A percentile compares a stretch with the other conserved stretches of the same genome.
phyloP scores from a whole-genome alignment of 2,888 invertebrate genomes.

The Chelonus formosanus region DNA sequence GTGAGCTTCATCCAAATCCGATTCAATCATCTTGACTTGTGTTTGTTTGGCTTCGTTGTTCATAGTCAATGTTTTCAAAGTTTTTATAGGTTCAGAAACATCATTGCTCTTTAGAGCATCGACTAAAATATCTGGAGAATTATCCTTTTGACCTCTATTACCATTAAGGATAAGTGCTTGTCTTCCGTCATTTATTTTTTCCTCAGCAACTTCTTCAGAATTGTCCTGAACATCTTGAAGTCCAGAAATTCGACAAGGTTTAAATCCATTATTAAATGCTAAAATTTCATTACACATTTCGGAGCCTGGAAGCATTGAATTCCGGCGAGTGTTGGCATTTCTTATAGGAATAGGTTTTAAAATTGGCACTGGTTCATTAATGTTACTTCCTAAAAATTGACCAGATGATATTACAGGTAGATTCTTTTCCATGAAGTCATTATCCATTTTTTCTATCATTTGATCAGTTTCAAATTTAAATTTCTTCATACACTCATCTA shows the following conservation, averaged over 20 bases:
- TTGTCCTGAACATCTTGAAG: slow-evolving; percentile 38
- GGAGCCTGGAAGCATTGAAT: slow-evolving; percentile 61
- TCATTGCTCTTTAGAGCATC: slow-evolving; percentile 70
- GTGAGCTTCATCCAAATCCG: slow-evolving; percentile 74
- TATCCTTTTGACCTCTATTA: slow-evolving; percentile 60
- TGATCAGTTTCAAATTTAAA: slow-evolving; percentile 77
- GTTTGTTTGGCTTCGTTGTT: slow-evolving; percentile 61
- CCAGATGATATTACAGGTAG: slow-evolving; percentile 46
- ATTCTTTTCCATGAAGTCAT: slow-evolving; percentile 49
- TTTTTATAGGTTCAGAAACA: slow-evolving; percentile 68
- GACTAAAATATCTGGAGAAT: slow-evolving; percentile 58
- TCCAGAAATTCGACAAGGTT: slow-evolving; percentile 51
- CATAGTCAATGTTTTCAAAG: slow-evolving; percentile 65
- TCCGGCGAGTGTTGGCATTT: slow-evolving; percentile 58
- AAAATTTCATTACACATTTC: slow-evolving; percentile 60
- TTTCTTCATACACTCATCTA: slow-evolving; percentile 77
- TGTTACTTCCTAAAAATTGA: slow-evolving; percentile 48
- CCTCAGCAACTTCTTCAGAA: slow-evolving; percentile 24
- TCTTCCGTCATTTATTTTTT: slow-evolving; percentile 31
- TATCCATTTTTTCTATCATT: slow-evolving; percentile 61
- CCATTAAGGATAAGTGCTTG: slow-evolving; percentile 28
- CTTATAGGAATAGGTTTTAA: slow-evolving; percentile 55
- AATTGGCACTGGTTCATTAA: slow-evolving; percentile 53
- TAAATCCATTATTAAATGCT: slow-evolving; percentile 54
- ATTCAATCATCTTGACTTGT: slow-evolving; percentile 61